Conservation (phyloP, 2,113 vertebrate species). For the Tragulus kanchil region DNA sequence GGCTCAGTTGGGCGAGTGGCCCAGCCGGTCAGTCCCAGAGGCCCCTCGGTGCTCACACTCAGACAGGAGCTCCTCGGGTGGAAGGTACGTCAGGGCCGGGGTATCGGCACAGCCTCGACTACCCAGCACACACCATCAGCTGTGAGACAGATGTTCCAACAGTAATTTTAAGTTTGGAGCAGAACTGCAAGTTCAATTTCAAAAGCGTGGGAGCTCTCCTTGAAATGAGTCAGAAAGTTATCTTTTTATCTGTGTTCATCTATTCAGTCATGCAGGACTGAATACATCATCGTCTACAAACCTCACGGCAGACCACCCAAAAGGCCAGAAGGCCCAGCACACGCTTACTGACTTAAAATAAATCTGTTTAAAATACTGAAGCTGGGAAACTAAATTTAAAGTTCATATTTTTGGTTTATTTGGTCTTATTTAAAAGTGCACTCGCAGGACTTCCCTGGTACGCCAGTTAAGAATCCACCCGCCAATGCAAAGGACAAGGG, state of each 20-base stretch:
- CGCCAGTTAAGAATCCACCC: background rate
- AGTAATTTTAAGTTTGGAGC: background rate
- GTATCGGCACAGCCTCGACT: background rate
- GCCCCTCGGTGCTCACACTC: background rate
- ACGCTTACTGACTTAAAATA: conserved; percentile 20
- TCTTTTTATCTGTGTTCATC: background rate
- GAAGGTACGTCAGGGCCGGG: background rate
- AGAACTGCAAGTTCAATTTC: background rate
- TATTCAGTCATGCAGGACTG: background rate
- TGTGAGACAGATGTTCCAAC: background rate
- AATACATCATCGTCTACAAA: background rate
- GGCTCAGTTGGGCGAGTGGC: background rate
- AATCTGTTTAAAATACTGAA: conserved; percentile 30
- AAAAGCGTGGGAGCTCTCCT: background rate
- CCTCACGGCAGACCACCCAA: background rate
- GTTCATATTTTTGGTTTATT: conserved; percentile 1
- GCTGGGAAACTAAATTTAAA: conserved; percentile 18
- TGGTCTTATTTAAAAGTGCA: conserved; percentile 41
- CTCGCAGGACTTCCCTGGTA: background rate
- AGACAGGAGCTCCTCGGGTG: background rate
- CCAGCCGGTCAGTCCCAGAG: background rate
- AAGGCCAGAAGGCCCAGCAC: background rate
- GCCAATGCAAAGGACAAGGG: background rate
- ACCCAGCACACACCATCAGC: background rate
- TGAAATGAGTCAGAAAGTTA: conserved; percentile 23